phyloP scores from a whole-genome alignment of 2,888 invertebrate species.

The Chrysina gloriosa region DNA sequence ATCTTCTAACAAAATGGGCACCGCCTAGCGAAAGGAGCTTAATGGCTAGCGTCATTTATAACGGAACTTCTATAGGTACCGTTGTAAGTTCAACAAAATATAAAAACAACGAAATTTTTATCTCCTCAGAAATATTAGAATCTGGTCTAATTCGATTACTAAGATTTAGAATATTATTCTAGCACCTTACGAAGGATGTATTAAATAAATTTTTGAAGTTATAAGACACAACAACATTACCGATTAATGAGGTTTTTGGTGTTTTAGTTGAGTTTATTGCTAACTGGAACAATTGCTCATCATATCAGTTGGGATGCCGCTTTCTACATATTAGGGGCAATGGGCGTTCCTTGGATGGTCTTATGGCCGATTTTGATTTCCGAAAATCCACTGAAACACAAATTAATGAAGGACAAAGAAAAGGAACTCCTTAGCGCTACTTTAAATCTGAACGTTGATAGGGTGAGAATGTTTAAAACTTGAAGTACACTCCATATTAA shows the following conservation, averaged over 20 bases:
- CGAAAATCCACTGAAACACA: constrained; percentile 74
- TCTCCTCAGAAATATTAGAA: too few relatives aligned
- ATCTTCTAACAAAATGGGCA: constrained; percentile 89
- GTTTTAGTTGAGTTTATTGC: constrained; percentile 21
- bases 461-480: background rate
- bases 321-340: constrained; percentile 81
- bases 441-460: constrained; percentile 52
- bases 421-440: background rate
- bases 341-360: constrained; percentile 78
- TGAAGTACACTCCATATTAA: too few relatives aligned
- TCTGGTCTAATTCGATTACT: too few relatives aligned
- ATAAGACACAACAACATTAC: background rate
- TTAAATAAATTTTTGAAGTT: too few relatives aligned
- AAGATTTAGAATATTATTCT: too few relatives aligned
- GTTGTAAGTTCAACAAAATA: constrained; percentile 60
- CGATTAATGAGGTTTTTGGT: background rate
- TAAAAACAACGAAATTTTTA: too few relatives aligned
- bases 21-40: constrained; percentile 88
- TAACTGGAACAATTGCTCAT: background rate
- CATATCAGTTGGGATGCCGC: constrained; percentile 73
- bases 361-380: constrained; percentile 75
- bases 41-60: constrained; percentile 84
- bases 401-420: constrained; percentile 69
- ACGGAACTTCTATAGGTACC: constrained; percentile 88
- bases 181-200: too few relatives aligned